Evolutionary conservation across 2,113 vertebrate genomes (phyloP), one percentile per base, ranked within the genome.

Genomic region (Pollachius pollachius): DNA sequence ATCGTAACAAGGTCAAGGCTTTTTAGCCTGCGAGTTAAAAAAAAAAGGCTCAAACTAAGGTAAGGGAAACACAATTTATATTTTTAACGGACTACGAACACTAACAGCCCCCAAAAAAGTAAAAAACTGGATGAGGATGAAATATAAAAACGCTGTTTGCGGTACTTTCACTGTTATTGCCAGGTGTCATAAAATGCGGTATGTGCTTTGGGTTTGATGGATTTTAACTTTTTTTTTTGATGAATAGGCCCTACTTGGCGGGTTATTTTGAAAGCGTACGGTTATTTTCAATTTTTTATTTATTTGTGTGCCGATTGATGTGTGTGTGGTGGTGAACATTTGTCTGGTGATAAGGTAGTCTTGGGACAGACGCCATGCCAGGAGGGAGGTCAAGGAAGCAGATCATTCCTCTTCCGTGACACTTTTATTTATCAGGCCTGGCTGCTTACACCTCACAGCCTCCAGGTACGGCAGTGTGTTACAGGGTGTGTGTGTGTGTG

Each of bases 351-450:
- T 89, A 84, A 86, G 81, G 84, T 79, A 87, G 84, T 79, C 84
- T 81, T 64, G 80, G 84, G 81, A 85, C 76, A 78, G 84, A 85
- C 88, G 84, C 85, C 82, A 87, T 89, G 89, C 87, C 84, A 89
- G 85, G 75, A 85, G 87, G 85, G 87, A 85, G 87, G 89, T 90
- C 89, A 89, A 84, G 84, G 76, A 77, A 88, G 77, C 78, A 75
- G 84, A 76, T 88, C 85, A 87, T 88, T 88, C 78, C 83, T 87
- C 89, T 85, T 85, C 68, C 63, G 8, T 66, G 88, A 89, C 87
- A 84, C 82, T 87, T 85, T 52, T 76, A 88, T 90, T 89, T 82
- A 84, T 90, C 87, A 82, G 81, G 75, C 72, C 71, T 80, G 85
- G 81, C 83, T 87, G 74, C 80, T 79, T 85, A 81, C 72, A 84